These are phyloP conservation scores for Coccyzus lansbergi DNA, from an alignment of 2,797 vertebrate species.

Conservation along the genomic window DNA sequence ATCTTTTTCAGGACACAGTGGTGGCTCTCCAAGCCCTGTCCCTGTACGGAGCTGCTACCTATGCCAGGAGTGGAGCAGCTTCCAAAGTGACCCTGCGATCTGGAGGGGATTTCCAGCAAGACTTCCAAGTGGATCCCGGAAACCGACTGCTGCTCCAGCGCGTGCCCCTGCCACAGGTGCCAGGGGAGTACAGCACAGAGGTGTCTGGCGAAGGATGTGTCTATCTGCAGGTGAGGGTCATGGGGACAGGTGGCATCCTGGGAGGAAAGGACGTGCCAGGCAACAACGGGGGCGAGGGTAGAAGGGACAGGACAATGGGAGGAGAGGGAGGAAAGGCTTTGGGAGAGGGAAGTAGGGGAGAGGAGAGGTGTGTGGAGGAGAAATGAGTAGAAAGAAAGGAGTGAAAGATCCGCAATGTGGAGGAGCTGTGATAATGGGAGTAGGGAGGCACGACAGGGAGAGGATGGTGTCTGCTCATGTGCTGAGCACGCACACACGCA, in stretches of 20 bases:
- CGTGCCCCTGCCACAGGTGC: background rate
- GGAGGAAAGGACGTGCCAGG: background rate
- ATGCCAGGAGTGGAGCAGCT: constrained; percentile 28
- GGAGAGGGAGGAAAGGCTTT: too few species aligned
- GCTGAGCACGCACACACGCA: fast-evolving
- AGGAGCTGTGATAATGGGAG: background rate
- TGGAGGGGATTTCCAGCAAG: constrained; percentile 16
- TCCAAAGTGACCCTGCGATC: constrained; percentile 53
- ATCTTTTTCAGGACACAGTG: constrained; percentile 51
- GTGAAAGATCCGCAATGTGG: background rate
- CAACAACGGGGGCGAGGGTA: too few species aligned
- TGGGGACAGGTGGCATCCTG: background rate
- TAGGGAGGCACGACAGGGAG: background rate
- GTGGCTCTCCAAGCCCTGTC: constrained; percentile 75
- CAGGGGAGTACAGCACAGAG: too few species aligned
- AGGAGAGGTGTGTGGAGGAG: fast-evolving
- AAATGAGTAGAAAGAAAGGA: too few species aligned
- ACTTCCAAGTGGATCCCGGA: constrained; percentile 65
- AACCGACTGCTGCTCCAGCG: constrained; percentile 74
- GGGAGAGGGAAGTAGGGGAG: too few species aligned
- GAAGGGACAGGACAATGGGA: too few species aligned
- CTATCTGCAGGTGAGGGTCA: too few species aligned
- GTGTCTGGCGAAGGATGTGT: too few species aligned
- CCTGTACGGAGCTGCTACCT: constrained; percentile 67
- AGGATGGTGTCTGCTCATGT: background rate